Conservation (phyloP, 2,888 invertebrate species). For the Himalopsyche tibetana region DNA sequence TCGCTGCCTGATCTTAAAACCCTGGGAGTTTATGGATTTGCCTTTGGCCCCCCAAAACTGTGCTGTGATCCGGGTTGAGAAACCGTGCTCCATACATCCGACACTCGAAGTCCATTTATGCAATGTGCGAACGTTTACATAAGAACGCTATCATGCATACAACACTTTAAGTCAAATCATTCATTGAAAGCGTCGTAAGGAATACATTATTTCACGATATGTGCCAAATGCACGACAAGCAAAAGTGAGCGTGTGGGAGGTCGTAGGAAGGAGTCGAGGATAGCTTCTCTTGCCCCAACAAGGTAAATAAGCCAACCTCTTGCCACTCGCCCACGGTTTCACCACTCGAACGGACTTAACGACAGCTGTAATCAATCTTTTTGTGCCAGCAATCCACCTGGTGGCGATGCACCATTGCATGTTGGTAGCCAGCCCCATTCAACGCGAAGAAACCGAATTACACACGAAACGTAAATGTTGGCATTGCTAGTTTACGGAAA, state of each 20-base stretch:
- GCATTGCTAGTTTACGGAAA: too few species aligned
- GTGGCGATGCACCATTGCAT: not conserved
- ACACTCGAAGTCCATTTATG: not conserved
- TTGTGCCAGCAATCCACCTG: not conserved
- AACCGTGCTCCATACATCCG: not conserved
- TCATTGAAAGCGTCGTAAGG: constrained; percentile 2
- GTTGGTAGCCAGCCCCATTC: not conserved
- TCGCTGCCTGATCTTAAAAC: too few species aligned
- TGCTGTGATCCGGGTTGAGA: too few species aligned
- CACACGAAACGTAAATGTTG: too few species aligned
- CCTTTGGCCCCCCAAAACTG: too few species aligned
- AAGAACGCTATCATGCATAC: not conserved
- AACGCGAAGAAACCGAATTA: too few species aligned
- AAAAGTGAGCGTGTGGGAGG: constrained; percentile 26
- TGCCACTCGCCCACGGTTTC: constrained; percentile 44
- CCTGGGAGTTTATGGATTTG: too few species aligned
- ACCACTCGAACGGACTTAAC: not conserved
- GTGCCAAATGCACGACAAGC: constrained; percentile 13
- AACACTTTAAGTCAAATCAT: not conserved
- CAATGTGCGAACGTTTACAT: not conserved
- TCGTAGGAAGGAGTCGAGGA: constrained; percentile 27
- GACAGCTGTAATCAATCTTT: constrained; percentile 15
- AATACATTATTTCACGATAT: constrained; percentile 8
- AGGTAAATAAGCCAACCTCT: constrained; percentile 52
- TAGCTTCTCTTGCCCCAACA: constrained; percentile 55